Conservation (phyloP, 1,140 invertebrate species). For the Papilio aristodemus region DNA sequence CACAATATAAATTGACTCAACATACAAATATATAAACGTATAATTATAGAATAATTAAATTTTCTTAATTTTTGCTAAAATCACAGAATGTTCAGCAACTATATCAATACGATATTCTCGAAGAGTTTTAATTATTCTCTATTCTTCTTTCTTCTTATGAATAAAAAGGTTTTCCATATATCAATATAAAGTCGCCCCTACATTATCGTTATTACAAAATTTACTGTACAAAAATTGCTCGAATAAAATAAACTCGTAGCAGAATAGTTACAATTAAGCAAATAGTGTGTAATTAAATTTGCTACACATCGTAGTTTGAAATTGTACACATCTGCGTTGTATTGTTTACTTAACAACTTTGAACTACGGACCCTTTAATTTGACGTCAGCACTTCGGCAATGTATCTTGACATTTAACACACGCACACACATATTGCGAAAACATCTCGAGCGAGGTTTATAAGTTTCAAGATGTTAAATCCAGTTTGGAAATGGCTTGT, state of each 20-base stretch:
- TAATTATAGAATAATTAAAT: no score
- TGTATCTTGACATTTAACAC: slow-evolving; percentile 18
- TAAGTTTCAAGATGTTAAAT: slow-evolving; percentile 10
- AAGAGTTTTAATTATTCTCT: no score
- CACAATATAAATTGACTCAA: no score
- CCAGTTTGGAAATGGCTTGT: slow-evolving; percentile 9
- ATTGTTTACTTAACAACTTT: slow-evolving; percentile 21
- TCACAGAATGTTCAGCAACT: no score
- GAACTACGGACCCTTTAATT: slow-evolving; percentile 17
- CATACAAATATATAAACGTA: no score
- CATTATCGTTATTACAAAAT: not conserved
- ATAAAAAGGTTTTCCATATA: no score
- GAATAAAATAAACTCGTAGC: not conserved
- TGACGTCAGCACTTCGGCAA: slow-evolving; percentile 6
- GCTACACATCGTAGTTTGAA: slow-evolving; percentile 15
- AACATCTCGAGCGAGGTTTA: not conserved
- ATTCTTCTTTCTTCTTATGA: no score
- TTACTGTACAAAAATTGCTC: not conserved
- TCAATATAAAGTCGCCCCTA: no score
- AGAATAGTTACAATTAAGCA: not conserved
- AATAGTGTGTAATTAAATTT: slow-evolving; percentile 13
- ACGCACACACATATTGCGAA: not conserved
- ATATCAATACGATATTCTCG: no score
- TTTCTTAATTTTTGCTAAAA: no score
- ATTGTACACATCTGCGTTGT: slow-evolving; percentile 20